Base-by-base conservation (phyloP, 1,140 invertebrate species). In the Drosophila asahinai region DNA sequence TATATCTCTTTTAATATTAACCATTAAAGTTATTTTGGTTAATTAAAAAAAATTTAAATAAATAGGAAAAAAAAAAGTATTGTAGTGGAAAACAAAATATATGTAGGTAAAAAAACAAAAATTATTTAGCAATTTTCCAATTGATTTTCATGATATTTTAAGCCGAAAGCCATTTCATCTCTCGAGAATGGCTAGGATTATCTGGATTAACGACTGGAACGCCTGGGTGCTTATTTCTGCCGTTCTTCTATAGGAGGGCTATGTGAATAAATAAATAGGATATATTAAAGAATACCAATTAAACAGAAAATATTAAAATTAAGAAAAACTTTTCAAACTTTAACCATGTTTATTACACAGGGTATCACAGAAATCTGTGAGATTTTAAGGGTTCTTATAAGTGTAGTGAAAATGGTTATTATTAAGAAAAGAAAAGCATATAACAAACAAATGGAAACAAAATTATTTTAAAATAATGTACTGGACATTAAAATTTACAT, bases 231-330 rank as follows among this genome's bases (percentile, higher is more conserved):
- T 62, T 8, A 14, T 30, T 4, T 45, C 38, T 27, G 57, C 12
- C 15, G 40, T 17, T 40, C 58, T 19, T 36, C 25, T 65, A 25
- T 33, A 9, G 15, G 40, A 25, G 19, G 63, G 63, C 63, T 65
- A 55, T 55, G 15, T 0, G 7, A 55, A 22, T 14, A 55, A 55
- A 22, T 8, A 55, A 65, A 14, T 25, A n/a, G 3, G 0, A 64
- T 22, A 19, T 8, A 60, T n/a, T n/a, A 15, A 5, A 19, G 15
- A 19, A 9, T 59, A 14, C 3, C 12, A 15, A 27, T 7, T 45
- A 5, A 19, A 11, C 17, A 47, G 43, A 2, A 11, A 19, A 12
- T 17, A 19, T n/a, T 47, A 47, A 11, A 47, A 47, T 9, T 8
- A 9, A 19, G 6, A 14, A 54, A 19, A 36, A 6, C 27, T 27